phyloP scores from a whole-genome alignment of 2,888 invertebrate species.

The Ennomos erosarius region DNA sequence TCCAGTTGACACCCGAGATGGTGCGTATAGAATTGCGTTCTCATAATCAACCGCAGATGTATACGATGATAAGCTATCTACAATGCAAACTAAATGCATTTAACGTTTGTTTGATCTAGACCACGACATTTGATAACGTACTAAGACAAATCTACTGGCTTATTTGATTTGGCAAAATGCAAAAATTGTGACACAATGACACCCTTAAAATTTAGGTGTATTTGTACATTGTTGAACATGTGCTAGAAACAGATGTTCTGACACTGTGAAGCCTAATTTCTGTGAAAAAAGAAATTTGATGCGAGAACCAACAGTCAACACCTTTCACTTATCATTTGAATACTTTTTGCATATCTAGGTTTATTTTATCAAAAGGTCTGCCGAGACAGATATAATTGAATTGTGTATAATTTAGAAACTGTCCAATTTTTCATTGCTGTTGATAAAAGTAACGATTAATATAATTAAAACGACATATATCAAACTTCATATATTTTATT shows the following conservation, averaged over 20 bases:
- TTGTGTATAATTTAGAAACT: too few relatives aligned
- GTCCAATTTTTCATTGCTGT: too few relatives aligned
- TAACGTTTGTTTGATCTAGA: slow-evolving; percentile 44
- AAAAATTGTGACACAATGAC: slow-evolving; percentile 39
- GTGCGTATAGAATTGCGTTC: background rate
- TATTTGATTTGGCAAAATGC: slow-evolving; percentile 37
- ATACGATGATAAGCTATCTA: slow-evolving; percentile 52
- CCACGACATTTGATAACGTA: slow-evolving; percentile 34
- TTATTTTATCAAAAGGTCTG: slow-evolving; percentile 11
- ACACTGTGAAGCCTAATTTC: slow-evolving; percentile 26
- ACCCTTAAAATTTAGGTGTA: slow-evolving; percentile 35
- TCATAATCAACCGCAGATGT: slow-evolving; percentile 38
- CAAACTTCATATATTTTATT: too few relatives aligned
- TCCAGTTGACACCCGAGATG: slow-evolving; percentile 1
- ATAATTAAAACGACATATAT: too few relatives aligned
- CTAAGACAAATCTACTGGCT: slow-evolving; percentile 17
- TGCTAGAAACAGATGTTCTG: slow-evolving; percentile 34
- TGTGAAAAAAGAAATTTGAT: slow-evolving; percentile 39
- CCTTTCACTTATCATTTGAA: slow-evolving; percentile 31
- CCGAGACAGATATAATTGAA: too few relatives aligned
- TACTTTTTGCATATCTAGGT: slow-evolving; percentile 10
- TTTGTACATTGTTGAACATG: slow-evolving; percentile 39
- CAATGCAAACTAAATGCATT: slow-evolving; percentile 54
- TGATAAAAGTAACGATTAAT: background rate
- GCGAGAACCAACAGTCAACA: slow-evolving; percentile 30